Base-by-base conservation (phyloP, 1,140 invertebrate species). In the Popillia japonica region DNA sequence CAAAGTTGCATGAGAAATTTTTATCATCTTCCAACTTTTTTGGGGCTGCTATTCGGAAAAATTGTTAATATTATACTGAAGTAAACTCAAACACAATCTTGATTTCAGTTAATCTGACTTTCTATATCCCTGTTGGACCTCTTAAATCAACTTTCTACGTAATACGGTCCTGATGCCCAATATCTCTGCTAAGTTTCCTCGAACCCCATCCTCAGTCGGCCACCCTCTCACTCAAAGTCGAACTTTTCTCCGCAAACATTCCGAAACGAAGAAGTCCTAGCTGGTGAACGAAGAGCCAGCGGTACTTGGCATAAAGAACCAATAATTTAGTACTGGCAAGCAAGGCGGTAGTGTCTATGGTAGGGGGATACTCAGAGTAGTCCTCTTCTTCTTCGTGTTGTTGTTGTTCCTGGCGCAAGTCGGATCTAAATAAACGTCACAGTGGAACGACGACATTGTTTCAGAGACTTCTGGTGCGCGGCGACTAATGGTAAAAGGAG, bases 391-490 rank as follows among this genome's bases (percentile, higher is more conserved):
- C 48, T 6, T n/a, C 3, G n/a, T 55, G 48, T 17, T 55, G 14
- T 55, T 55, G 48, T 17, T 17, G 48, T 55, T 55, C 48, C 17
- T 55, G 48, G 48, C 48, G 14, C 48, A 17, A 55, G 48, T n/a
- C 48, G 48, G 48, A 55, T 55, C 48, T 55, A 55, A 55, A 55
- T 55, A 55, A 55, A 55, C 48, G 48, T 55, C 48, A 55, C 11
- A 17, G 48, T 17, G 14, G 48, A 55, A 55, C 11, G 48, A 17
- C 48, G 48, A 55, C 48, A 55, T 55, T 55, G 48, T 55, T 55
- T 55, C 48, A n/a, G 17, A 55, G 48, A 55, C 14, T 17, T 55
- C 14, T 17, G 48, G 48, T 55, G 48, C 48, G 48, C 48, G 48
- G 6, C 48, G 48, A 17, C 14, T 55, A 55, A 55, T 55, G 48